These are phyloP conservation scores for Chloromyia formosa DNA, from an alignment of 2,888 invertebrate species.

Conservation along the genomic window DNA sequence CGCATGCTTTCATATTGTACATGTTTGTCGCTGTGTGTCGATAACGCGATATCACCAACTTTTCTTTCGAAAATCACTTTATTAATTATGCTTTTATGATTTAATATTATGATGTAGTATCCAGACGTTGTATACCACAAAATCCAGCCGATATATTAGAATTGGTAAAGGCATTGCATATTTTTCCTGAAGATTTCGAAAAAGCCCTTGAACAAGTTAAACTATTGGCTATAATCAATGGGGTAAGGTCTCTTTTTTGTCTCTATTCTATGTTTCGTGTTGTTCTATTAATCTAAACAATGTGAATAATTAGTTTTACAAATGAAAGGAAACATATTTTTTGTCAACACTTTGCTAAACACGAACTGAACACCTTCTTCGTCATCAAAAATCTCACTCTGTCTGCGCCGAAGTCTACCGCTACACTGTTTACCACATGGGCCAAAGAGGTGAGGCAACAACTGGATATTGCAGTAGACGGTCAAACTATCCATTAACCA, in stretches of 20 bases:
- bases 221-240: constrained; percentile 52
- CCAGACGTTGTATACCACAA: constrained; percentile 54
- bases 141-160: constrained; percentile 50
- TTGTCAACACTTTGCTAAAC: too few species aligned
- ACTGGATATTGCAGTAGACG: too few species aligned
- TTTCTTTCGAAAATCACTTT: background rate
- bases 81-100: constrained; percentile 31
- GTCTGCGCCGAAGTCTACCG: too few species aligned
- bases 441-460: too few species aligned
- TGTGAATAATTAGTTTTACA: too few species aligned
- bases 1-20: background rate
- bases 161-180: constrained; percentile 45
- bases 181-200: constrained; percentile 43
- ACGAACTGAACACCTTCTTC: too few species aligned
- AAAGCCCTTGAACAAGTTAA: constrained; percentile 51
- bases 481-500: too few species aligned
- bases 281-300: too few species aligned
- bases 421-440: too few species aligned
- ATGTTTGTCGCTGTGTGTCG: background rate
- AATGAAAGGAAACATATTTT: too few species aligned
- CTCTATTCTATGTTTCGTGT: background rate
- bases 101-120: constrained; percentile 50
- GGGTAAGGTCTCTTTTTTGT: constrained; percentile 55
- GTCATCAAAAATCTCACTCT: too few species aligned
- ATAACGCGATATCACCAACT: background rate